phyloP scores from a whole-genome alignment of 2,888 invertebrate genomes.

The Drosophila barbarae region DNA sequence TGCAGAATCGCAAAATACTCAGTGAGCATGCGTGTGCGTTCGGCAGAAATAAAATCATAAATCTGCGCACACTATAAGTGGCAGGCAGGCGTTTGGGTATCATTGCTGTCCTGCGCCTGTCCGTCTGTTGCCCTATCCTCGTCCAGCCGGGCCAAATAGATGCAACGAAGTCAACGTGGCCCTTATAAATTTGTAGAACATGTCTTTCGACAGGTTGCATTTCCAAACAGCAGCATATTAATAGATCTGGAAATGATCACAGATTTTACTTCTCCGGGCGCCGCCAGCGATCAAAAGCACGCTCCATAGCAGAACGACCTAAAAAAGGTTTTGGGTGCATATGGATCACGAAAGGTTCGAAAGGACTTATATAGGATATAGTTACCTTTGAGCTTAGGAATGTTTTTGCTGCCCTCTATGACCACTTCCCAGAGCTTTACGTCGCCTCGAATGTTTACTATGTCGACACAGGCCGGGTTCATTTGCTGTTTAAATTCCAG shows the following conservation, averaged over 20 bases:
- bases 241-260: background rate
- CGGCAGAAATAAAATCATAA: conserved; percentile 47
- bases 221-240: conserved; percentile 12
- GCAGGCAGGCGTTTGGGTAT: conserved; percentile 16
- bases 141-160: conserved; percentile 2
- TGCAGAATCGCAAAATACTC: conserved; percentile 42
- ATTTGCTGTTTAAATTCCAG: conserved; percentile 83
- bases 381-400: conserved; percentile 11
- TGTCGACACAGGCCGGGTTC: conserved; percentile 82
- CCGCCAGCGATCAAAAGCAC: conserved; percentile 6
- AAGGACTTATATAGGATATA: background rate
- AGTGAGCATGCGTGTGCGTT: conserved; percentile 9
- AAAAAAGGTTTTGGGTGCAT: too few species aligned
- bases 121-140: background rate
- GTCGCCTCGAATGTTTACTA: conserved; percentile 86
- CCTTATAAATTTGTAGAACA: conserved; percentile 48
- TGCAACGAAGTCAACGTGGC: conserved; percentile 11
- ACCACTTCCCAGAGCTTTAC: conserved; percentile 81
- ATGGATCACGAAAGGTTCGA: background rate
- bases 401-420: conserved; percentile 21
- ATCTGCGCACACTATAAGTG: conserved; percentile 27
- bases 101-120: conserved; percentile 4
- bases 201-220: conserved; percentile 46
- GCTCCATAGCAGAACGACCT: conserved; percentile 10
- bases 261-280: background rate